A percentile compares a stretch with the other conserved stretches of the same genome.
These are phyloP conservation scores for Calycopis cecrops DNA, from an alignment of 1,140 invertebrate species.

Conservation along the genomic window DNA sequence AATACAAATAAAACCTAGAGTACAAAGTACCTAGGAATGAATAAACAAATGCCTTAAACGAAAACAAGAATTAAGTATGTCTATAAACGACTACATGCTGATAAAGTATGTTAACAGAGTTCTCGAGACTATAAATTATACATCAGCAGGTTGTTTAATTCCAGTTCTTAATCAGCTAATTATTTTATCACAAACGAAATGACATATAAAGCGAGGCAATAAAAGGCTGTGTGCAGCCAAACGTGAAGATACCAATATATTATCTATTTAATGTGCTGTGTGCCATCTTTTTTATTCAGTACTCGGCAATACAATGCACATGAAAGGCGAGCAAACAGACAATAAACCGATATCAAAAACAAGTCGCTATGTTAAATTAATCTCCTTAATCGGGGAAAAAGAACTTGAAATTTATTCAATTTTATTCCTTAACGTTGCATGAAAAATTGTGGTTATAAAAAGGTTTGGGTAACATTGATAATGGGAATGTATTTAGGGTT, in stretches of 20 bases:
- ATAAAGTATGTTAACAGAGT: no score
- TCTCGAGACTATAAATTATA: no score
- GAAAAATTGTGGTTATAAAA: slow-evolving; percentile 5
- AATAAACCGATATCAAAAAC: slow-evolving; percentile 26
- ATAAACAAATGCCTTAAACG: no score
- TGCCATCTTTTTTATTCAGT: slow-evolving; percentile 22
- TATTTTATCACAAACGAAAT: slow-evolving; percentile 19
- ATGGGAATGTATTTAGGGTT: slow-evolving; percentile 1
- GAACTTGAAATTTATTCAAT: slow-evolving; percentile 20
- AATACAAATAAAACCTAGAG: no score
- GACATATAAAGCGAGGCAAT: slow-evolving; percentile 19
- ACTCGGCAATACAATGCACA: slow-evolving; percentile 26
- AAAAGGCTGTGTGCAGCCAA: slow-evolving; percentile 25
- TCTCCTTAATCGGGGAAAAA: slow-evolving; percentile 25
- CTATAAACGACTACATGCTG: no score
- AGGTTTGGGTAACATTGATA: not conserved
- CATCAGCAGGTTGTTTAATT: slow-evolving; percentile 8
- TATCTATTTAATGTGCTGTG: slow-evolving; percentile 26
- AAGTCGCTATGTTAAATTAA: slow-evolving; percentile 30
- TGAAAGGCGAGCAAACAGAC: slow-evolving; percentile 23
- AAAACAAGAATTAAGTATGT: no score
- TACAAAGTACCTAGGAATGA: no score
- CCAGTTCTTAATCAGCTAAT: slow-evolving; percentile 21
- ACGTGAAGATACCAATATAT: slow-evolving; percentile 26
- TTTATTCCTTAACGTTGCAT: slow-evolving; percentile 9